Base-by-base conservation (phyloP, 2,888 invertebrate species). In the Lasioglossum calceatum region DNA sequence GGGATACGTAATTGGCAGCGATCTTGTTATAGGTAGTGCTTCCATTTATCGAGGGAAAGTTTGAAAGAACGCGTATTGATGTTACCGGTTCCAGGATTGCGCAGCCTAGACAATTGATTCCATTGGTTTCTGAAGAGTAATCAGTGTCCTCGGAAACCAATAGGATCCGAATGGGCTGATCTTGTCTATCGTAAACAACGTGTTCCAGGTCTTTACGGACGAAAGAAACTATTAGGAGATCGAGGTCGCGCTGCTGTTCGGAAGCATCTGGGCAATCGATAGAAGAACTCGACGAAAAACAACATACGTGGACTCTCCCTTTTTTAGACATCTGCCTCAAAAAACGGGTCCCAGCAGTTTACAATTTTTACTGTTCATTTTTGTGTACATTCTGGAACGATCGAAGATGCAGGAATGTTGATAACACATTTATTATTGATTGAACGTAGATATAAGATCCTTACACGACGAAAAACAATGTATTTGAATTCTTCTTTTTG, bases 51-150 rank as follows among this genome's bases (percentile, higher is more conserved):
- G 74, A 50, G 2, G 54, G 36, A 42, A n/a, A 36, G 64, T 70
- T 75, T 23, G 70, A 42, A 14, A n/a, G 32, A 61, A 58, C 47
- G 32, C 16, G 12, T 50, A 74, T 58, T 44, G 74, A 82, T 54
- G 82, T 81, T 81, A 58, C 23, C 67, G 67, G 19, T 32, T 76
- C 76, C 14, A 42, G 47, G 4, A n/a, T 27, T 27, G 61, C 27
- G 58, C 50, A 64, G 32, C 10, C 64, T 23, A 47, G 58, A 42
- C 84, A 72, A 84, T 84, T 32, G 84, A 74, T 58, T 70, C 58
- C 54, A 83, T 84, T 83, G 84, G 67, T 77, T 84, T 67, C 67
- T 77, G 44, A 84, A 77, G 84, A 84, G 84, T 84, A 77, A 76
- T 83, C 84, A 72, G 76, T 77, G 73, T 77, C 73, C 71, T 44